Conservation (phyloP, 2,888 invertebrate species). For the Lumbricus terrestris region DNA sequence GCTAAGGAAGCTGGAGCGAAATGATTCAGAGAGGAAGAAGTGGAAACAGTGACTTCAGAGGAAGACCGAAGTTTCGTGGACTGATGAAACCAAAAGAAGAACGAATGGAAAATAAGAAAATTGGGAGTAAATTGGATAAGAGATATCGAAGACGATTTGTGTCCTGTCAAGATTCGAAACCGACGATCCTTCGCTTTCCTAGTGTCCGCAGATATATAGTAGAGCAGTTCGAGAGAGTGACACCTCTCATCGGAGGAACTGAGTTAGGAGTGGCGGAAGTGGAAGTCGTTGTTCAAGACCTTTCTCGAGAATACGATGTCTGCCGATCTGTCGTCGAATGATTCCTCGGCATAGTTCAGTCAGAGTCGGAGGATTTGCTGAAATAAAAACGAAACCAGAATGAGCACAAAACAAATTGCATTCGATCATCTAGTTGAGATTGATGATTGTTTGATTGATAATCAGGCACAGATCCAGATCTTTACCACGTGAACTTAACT, state of each 20-base stretch:
- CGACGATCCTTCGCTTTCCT: not conserved
- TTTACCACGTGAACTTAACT: not conserved
- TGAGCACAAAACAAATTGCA: not conserved
- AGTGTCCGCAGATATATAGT: not conserved
- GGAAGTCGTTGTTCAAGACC: not conserved
- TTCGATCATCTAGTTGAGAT: not conserved
- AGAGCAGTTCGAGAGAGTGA: not conserved
- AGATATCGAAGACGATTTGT: not conserved
- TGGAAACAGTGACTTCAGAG: not conserved
- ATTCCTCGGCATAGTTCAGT: not conserved
- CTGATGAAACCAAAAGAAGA: not conserved
- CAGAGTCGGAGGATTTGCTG: slow-evolving; percentile 3
- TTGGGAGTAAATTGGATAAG: not conserved
- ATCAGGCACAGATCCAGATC: too few species aligned
- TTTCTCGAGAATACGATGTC: slow-evolving; percentile 5
- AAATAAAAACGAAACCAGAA: not conserved
- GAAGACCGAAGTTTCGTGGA: not conserved
- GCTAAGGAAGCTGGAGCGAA: too few species aligned
- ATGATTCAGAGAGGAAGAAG: not conserved
- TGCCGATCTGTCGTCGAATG: not conserved
- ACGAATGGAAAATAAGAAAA: not conserved
- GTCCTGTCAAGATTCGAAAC: not conserved
- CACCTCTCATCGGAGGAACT: not conserved
- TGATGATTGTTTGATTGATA: not conserved
- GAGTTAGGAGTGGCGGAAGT: slow-evolving; percentile 5